Evolutionary conservation across 2,113 vertebrate genomes (phyloP), one percentile per base, ranked within the genome.

Genomic region (Plestiodon gilberti): DNA sequence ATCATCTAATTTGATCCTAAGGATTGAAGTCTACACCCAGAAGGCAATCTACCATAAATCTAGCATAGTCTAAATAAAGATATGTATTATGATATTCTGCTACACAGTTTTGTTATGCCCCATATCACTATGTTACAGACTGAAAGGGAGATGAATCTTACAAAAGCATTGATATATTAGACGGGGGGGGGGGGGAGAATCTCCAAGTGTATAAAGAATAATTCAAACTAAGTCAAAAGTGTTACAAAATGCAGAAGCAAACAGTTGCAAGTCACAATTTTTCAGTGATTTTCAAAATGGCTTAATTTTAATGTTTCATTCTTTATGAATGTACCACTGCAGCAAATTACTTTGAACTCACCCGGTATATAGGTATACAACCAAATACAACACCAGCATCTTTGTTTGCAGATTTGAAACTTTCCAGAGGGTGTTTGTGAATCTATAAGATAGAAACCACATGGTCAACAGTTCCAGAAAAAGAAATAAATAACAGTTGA

Each of bases 341-440:
- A 35, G 59, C 82, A 84, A 88, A 78, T 22, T 38, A 76, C 14
- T 3, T 87, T 79, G 18, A 81, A 86, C 93, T 95, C 91, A 96
- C 96, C 94, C 93, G 87, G 30, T 96, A 95, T 85, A 96, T 92
- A 80, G 95, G 95, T 75, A 97, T 89, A 93, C 43, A 92, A 2
- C 92, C 95, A 89, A 95, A 96, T 65, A 96, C 61, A 89, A 93
- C 81, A 70, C 95, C 96, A 76, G 91, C 57, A 6, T 93, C 91
- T 90, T 55, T 95, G 94, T 91, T 94, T 91, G 62, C 94, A 65
- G 86, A 64, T 79, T 88, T 81, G 38, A 81, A 92, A 82, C 86
- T 87, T 94, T 96, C 93, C 88, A 94, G 76, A 69, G 82, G 25
- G 40, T 78, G 7, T 84, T 77, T 93, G 33, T 14, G 76, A 48